Conservation (phyloP, 2,797 vertebrate species). For the Cossypha polioptera region DNA sequence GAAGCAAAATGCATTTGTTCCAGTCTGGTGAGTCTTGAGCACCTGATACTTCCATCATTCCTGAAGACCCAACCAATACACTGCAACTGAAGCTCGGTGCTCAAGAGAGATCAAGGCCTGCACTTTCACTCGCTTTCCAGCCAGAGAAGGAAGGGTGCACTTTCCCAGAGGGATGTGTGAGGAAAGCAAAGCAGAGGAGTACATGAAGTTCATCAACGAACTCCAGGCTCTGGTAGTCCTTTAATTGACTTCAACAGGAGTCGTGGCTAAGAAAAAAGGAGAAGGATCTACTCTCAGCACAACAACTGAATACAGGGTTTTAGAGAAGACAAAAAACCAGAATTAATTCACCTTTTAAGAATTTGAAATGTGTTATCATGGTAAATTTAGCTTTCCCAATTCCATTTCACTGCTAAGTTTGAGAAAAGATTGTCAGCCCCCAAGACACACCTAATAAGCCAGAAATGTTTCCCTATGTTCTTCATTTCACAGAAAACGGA, state of each 20-base stretch:
- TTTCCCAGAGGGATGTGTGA: background rate
- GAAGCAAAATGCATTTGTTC: background rate
- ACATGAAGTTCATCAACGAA: background rate
- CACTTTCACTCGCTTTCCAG: background rate
- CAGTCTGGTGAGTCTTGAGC: background rate
- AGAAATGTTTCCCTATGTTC: background rate
- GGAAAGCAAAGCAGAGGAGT: background rate
- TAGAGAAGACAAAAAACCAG: background rate
- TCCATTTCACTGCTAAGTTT: background rate
- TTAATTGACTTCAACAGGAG: background rate
- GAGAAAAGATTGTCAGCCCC: background rate
- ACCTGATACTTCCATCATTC: background rate
- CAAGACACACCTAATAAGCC: background rate
- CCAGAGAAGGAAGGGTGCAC: background rate
- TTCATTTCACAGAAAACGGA: background rate
- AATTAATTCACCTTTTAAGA: background rate
- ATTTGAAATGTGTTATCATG: background rate
- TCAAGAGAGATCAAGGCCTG: background rate
- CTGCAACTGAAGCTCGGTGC: rapidly evolving
- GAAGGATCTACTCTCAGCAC: background rate
- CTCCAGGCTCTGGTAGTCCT: background rate
- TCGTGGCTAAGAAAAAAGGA: background rate
- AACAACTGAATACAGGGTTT: background rate
- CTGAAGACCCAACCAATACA: background rate
- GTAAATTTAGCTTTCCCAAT: background rate